These are phyloP conservation scores for Anarsia innoxiella DNA, from an alignment of 2,888 invertebrate species.

Conservation along the genomic window DNA sequence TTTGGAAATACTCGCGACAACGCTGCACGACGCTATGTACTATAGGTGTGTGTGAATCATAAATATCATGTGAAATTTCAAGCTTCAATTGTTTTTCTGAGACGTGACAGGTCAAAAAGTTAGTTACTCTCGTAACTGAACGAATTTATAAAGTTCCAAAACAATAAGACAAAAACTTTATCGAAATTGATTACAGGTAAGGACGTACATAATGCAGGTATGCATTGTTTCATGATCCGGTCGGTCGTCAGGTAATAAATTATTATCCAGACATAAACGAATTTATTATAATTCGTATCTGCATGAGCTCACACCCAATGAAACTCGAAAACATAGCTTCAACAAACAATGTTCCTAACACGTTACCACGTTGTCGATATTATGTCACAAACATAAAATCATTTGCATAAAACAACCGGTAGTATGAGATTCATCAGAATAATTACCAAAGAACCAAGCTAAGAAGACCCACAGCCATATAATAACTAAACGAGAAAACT, in stretches of 20 bases:
- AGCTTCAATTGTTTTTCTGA: too few relatives aligned
- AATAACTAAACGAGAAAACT: slow-evolving; percentile 9
- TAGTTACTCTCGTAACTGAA: too few relatives aligned
- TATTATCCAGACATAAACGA: slow-evolving; percentile 7
- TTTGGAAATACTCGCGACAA: too few relatives aligned
- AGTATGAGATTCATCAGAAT: slow-evolving; percentile 30
- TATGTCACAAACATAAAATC: slow-evolving; percentile 26
- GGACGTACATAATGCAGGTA: too few relatives aligned
- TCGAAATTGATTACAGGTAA: too few relatives aligned
- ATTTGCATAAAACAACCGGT: slow-evolving; percentile 28
- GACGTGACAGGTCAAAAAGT: too few relatives aligned
- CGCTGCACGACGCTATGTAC: too few relatives aligned
- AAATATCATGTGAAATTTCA: too few relatives aligned
- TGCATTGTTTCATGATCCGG: slow-evolving; percentile 1
- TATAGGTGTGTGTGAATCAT: too few relatives aligned
- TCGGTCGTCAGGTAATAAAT: slow-evolving; percentile 8
- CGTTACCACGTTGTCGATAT: slow-evolving; percentile 16
- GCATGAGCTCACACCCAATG: slow-evolving; percentile 13
- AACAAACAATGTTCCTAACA: slow-evolving; percentile 13
- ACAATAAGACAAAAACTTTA: too few relatives aligned
- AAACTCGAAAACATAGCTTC: slow-evolving; percentile 11
- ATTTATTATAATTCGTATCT: slow-evolving; percentile 7
- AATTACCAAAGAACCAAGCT: slow-evolving; percentile 26
- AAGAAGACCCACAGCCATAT: slow-evolving; percentile 14
- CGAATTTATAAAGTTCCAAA: too few relatives aligned